Conservation (phyloP, 2,888 invertebrate species). For the Dione juno region DNA sequence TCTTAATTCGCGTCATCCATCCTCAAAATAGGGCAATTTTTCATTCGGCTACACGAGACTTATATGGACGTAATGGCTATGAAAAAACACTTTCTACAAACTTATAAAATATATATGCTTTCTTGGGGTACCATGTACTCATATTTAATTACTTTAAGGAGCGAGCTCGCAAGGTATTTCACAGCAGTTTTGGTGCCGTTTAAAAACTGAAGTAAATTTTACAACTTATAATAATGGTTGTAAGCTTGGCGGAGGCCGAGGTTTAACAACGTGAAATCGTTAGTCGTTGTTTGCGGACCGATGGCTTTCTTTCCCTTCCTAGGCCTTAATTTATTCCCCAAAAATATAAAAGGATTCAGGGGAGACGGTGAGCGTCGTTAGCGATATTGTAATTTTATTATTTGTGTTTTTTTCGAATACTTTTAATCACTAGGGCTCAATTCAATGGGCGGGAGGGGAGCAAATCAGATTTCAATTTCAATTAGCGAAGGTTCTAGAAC, state of each 20-base stretch:
- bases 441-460: conserved; percentile 66
- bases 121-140: conserved; percentile 32
- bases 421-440: conserved; percentile 78
- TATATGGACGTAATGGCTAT: conserved; percentile 59
- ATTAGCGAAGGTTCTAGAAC: conserved; percentile 79
- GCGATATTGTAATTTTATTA: conserved; percentile 85
- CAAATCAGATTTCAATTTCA: conserved; percentile 84
- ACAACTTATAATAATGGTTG: conserved; percentile 53
- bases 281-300: conserved; percentile 70
- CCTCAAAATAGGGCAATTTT: conserved; percentile 82
- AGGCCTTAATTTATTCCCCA: conserved; percentile 79
- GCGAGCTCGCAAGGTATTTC: conserved; percentile 24
- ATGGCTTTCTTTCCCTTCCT: conserved; percentile 67
- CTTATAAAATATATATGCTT: conserved; percentile 27
- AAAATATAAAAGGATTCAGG: conserved; percentile 83
- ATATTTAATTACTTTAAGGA: conserved; percentile 44
- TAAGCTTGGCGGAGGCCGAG: conserved; percentile 55
- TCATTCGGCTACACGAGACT: conserved; percentile 69
- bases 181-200: conserved; percentile 42
- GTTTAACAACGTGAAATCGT: conserved; percentile 69
- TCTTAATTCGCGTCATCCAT: conserved; percentile 84
- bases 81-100: conserved; percentile 53
- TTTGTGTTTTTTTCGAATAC: conserved; percentile 83
- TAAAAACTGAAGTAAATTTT: conserved; percentile 48
- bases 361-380: conserved; percentile 77